Conservation (phyloP, 2,797 vertebrate species). For the Amblyopsis hoosieri region DNA sequence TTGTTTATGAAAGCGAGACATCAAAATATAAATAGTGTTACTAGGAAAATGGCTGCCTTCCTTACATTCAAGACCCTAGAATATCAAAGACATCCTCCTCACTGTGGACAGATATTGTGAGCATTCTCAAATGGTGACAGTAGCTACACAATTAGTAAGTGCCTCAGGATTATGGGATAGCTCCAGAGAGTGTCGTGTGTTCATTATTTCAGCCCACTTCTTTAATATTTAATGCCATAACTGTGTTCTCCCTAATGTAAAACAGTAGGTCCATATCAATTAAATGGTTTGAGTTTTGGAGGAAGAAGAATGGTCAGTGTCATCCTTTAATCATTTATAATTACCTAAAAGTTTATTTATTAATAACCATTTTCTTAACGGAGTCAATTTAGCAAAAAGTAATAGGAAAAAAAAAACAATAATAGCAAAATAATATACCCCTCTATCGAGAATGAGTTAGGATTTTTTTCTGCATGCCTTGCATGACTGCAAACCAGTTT, state of each 20-base stretch:
- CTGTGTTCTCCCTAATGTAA: conserved; percentile 27
- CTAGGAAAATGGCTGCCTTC: not conserved
- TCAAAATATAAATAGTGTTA: conserved; percentile 31
- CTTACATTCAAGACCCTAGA: conserved; percentile 33
- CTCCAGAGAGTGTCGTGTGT: conserved; percentile 60
- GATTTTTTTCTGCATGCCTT: conserved; percentile 9
- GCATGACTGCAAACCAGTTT: conserved; percentile 30
- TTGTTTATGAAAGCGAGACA: conserved; percentile 25
- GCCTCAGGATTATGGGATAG: conserved; percentile 67
- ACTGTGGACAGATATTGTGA: conserved; percentile 47
- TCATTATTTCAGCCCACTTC: conserved; percentile 56
- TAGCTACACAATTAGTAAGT: conserved; percentile 69
- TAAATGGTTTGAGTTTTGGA: conserved; percentile 52
- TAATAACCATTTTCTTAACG: conserved; percentile 20
- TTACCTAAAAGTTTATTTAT: conserved; percentile 38
- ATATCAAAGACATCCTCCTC: conserved; percentile 54
- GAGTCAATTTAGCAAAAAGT: conserved; percentile 19
- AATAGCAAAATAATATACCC: conserved; percentile 30
- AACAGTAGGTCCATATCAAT: conserved; percentile 61
- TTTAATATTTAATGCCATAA: conserved; percentile 44
- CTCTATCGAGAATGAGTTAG: conserved; percentile 30
- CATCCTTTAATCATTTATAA: conserved; percentile 51
- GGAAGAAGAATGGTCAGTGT: conserved; percentile 48
- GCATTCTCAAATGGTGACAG: conserved; percentile 61
- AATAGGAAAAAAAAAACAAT: too few species aligned